Evolutionary conservation across 2,888 invertebrate genomes (phyloP).

Genomic region (Pardosa pseudoannulata): DNA sequence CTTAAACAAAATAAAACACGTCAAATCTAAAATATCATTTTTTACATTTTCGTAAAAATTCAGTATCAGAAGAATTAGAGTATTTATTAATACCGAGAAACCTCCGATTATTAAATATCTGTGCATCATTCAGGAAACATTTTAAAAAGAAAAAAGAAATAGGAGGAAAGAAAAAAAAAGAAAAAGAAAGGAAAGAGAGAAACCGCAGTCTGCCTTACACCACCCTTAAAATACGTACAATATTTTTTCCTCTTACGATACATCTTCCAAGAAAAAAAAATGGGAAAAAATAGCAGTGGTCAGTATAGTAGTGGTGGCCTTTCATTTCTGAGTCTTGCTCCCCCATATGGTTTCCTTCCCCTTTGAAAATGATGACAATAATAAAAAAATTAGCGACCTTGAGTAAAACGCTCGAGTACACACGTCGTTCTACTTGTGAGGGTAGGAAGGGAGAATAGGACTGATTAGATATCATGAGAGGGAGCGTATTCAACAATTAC

Average conservation of each 20-base stretch:
- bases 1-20: too few species aligned
- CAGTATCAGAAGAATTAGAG: too few species aligned
- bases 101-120: slow-evolving; percentile 47
- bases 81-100: slow-evolving; percentile 25
- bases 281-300: slow-evolving; percentile 25
- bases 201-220: neutral
- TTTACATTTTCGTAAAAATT: too few species aligned
- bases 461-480: too few species aligned
- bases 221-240: slow-evolving; percentile 31
- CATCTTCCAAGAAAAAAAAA: neutral
- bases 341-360: too few species aligned
- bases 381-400: slow-evolving; percentile 48
- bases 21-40: too few species aligned
- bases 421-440: neutral
- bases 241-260: slow-evolving; percentile 22
- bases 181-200: slow-evolving; percentile 10
- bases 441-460: too few species aligned
- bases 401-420: slow-evolving; percentile 39
- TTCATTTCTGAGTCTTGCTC: neutral
- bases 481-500: neutral
- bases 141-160: slow-evolving; percentile 60
- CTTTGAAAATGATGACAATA: neutral
- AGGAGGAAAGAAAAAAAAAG: slow-evolving; percentile 21
- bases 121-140: slow-evolving; percentile 67
- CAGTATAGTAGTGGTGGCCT: slow-evolving; percentile 20